phyloP scores from a whole-genome alignment of 2,797 vertebrate species.

The Halcyon smyrnensis region DNA sequence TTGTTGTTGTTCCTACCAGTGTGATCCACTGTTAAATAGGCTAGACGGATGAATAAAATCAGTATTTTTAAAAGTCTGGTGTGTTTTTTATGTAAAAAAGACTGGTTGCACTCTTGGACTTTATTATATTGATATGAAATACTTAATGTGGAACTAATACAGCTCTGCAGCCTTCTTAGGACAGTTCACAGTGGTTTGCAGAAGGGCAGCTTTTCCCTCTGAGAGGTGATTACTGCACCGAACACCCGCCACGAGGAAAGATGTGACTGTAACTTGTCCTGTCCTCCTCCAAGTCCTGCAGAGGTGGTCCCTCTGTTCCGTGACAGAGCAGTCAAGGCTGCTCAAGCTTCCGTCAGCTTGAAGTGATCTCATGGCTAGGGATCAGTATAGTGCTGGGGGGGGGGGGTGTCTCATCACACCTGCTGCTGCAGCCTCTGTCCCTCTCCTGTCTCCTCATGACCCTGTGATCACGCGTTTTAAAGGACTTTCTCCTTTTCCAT shows the following conservation, averaged over 20 bases:
- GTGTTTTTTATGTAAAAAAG: background rate
- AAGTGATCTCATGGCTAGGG: background rate
- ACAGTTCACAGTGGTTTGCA: background rate
- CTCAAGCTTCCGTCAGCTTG: background rate
- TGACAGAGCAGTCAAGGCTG: background rate
- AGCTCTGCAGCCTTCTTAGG: background rate
- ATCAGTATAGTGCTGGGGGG: background rate
- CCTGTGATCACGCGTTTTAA: background rate
- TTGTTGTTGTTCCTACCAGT: constrained; percentile 46
- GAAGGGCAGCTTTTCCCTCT: background rate
- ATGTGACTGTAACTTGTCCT: background rate
- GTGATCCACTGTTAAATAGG: constrained; percentile 32
- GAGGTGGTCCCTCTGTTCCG: background rate
- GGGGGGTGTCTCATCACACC: background rate
- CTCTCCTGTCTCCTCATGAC: background rate
- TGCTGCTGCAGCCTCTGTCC: background rate
- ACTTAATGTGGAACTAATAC: background rate
- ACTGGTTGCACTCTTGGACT: background rate
- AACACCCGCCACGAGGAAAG: background rate
- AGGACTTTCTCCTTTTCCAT: background rate
- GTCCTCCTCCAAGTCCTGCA: background rate
- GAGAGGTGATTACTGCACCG: background rate
- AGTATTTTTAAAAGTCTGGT: constrained; percentile 27
- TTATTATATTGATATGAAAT: background rate
- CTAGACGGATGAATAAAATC: constrained; percentile 50